Base-by-base conservation (phyloP, 1,140 invertebrate species). In the Agraylea sexmaculata region DNA sequence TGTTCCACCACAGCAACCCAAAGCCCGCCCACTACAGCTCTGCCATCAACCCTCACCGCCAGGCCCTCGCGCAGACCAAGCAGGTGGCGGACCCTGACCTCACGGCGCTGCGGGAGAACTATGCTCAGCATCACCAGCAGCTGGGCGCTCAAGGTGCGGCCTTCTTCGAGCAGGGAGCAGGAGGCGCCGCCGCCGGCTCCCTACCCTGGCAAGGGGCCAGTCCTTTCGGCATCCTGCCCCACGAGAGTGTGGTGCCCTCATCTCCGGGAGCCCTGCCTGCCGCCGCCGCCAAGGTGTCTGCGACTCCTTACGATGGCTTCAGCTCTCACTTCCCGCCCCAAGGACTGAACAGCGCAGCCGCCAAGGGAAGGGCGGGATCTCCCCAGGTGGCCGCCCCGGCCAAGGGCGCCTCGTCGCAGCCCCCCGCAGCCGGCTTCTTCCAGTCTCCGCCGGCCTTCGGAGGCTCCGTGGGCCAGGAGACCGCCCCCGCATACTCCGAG, bases 171-270 rank as follows among this genome's bases (percentile, higher is more conserved):
- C 75, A 75, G 47, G 57, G 66, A 35, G 52, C 74, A 30, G 66
- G 69, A 1, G 63, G 71, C 23, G 51, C 67, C 15, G 69, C 64
- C 25, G 57, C 70, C 31, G 62, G 69, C 47, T 53, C 67, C 22
- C 52, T 74, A 38, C 68, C 66, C 31, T 79, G 78, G 76, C 76
- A 79, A 52, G 75, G 69, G 45, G 74, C 73, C 16, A 80, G 78
- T 51, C 78, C 80, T 0, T 82, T 82, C 59, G 80, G 80, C 28
- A 79, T 83, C 49, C 59, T 83, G 50, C 80, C 80, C 10, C 80
- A 83, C 56, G 79, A 83, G 62, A 81, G 74, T 61, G 73, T 80
- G 45, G 76, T 80, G 42, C 68, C 77, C 2, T 76, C 74, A 19
- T 74, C 74, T 21, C 73, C 76, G 20, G 71, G 70, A 45, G n/a